Base-by-base conservation (phyloP, 2,888 invertebrate species). In the Oscheius sp. region DNA sequence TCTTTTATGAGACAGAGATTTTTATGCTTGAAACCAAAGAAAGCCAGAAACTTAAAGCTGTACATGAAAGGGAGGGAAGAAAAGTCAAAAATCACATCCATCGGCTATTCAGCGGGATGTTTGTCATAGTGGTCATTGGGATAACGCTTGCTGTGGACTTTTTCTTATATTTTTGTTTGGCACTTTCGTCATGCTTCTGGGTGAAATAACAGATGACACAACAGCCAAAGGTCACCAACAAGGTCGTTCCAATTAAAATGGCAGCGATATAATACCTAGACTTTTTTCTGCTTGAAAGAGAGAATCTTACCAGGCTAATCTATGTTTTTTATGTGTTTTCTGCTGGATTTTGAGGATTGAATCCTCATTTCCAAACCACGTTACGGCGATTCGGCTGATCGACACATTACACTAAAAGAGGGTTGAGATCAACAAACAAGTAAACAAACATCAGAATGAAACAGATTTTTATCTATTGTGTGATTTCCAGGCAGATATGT, bases 371-470 rank as follows among this genome's bases (percentile, higher is more conserved):
- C 25, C 61, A 3, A 31, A 17, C 42, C 42, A 61, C 27, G 61
- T 45, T 3, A 61, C 17, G 5, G 61, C 29, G 8, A 42, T 27
- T 2, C 29, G 5, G 2, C 15, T 10, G 45, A 61, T 61, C 2
- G 27, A 29, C 25, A 45, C 61, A 45, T 61, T 61, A 25, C 61
- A 61, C 61, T 61, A n/a, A 8, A n/a, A n/a, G n/a, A 45, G 12
- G 3, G 17, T 20, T n/a, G 4, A 42, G 27, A 33, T 2, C 8
- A 17, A 10, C 2, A 3, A 31, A 33, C n/a, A 17, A 55, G 10
- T 8, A 12, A 17, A 33, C 33, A 12, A 17, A 55, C 55, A 15
- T 34, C 23, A 2, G 31, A 3, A 3, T 29, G 27, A 17, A 33
- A 33, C 2, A 29, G 15, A 12, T 55, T n/a, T 3, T 15, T 5